Conservation (phyloP, 2,113 vertebrate species). For the Pluvialis apricaria region DNA sequence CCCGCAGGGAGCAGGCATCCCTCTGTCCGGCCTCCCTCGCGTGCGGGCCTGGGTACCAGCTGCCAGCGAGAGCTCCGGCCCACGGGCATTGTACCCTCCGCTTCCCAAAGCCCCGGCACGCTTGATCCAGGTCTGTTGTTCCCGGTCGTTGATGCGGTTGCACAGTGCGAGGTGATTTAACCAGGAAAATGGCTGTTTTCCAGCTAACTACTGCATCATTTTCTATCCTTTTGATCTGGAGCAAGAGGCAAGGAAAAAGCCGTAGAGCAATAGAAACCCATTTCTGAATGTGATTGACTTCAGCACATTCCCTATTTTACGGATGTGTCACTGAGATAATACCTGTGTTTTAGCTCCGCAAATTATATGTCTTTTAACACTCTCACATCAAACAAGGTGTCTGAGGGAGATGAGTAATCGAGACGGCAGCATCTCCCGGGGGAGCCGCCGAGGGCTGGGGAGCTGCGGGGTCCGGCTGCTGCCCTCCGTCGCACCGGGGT, state of each 20-base stretch:
- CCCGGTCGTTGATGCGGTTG: fast-evolving
- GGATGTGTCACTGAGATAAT: constrained; percentile 36
- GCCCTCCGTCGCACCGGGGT: fast-evolving
- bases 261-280: background rate
- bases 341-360: constrained; percentile 24
- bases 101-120: background rate
- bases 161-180: background rate
- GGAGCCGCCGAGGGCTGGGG: fast-evolving
- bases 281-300: constrained; percentile 10
- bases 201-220: background rate
- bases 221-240: background rate
- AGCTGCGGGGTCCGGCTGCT: background rate
- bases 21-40: background rate
- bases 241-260: background rate
- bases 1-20: fast-evolving
- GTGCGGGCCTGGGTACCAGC: fast-evolving
- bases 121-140: background rate
- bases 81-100: fast-evolving
- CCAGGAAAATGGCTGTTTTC: background rate
- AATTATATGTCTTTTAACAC: constrained; percentile 3
- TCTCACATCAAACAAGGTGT: background rate
- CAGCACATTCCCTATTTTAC: background rate
- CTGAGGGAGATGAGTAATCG: background rate
- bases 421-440: background rate
- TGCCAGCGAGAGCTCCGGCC: background rate